These are phyloP conservation scores for Spinus olivaceus DNA, from an alignment of 2,797 vertebrate genomes.

Conservation along the genomic window DNA sequence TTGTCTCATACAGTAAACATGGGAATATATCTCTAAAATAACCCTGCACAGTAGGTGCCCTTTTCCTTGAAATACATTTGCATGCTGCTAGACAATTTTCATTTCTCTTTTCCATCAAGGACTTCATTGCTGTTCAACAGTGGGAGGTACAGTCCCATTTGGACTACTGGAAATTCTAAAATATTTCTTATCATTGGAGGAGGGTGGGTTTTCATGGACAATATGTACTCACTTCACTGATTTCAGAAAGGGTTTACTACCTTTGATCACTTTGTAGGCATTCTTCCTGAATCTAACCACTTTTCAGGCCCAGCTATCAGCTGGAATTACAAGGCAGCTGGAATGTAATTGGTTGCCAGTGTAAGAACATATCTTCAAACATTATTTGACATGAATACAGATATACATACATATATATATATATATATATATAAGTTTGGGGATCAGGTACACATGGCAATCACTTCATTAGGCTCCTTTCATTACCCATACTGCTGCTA, in stretches of 20 bases:
- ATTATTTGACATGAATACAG: neutral
- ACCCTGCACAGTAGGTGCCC: neutral
- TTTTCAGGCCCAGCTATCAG: neutral
- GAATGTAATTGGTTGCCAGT: neutral
- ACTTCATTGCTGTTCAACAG: neutral
- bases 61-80: neutral
- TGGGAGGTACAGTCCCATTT: neutral
- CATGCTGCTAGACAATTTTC: neutral
- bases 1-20: neutral
- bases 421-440: neutral
- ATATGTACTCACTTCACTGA: neutral
- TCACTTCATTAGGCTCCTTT: neutral
- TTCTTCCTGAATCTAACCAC: neutral
- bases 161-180: neutral
- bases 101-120: neutral
- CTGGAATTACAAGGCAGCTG: neutral
- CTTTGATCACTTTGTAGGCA: neutral
- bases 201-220: neutral
- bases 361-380: neutral
- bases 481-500: neutral
- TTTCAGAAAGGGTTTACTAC: neutral
- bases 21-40: neutral
- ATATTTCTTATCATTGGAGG: neutral
- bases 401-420: neutral
- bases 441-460: fast-evolving